These are phyloP conservation scores for Plebejus argus DNA, from an alignment of 2,888 invertebrate species.

Conservation along the genomic window DNA sequence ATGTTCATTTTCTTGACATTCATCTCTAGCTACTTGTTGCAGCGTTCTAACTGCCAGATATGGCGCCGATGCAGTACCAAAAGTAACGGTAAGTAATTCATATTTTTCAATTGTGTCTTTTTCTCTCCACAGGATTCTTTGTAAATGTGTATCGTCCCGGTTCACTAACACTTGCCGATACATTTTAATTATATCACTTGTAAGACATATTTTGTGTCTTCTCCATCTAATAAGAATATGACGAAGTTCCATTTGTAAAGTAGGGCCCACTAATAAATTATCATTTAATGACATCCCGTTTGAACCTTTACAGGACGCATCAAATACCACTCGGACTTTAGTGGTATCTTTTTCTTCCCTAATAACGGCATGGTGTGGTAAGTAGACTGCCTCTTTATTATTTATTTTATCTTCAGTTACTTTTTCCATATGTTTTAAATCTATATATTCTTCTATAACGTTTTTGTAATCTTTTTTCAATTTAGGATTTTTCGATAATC, in stretches of 20 bases:
- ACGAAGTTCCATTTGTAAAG: constrained; percentile 37
- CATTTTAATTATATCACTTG: constrained; percentile 36
- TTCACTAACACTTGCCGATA: background rate
- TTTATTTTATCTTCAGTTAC: constrained; percentile 31
- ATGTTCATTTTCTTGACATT: background rate
- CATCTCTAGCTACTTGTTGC: constrained; percentile 10
- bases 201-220: constrained; percentile 17
- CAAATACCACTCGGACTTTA: constrained; percentile 38
- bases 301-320: constrained; percentile 38
- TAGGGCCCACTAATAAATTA: constrained; percentile 39
- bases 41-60: constrained; percentile 15
- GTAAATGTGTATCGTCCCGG: too few species aligned
- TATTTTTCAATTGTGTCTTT: too few species aligned
- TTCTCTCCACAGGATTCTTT: too few species aligned
- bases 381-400: constrained; percentile 39
- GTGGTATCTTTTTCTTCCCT: constrained; percentile 39
- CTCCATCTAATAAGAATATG: constrained; percentile 28
- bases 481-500: constrained; percentile 31
- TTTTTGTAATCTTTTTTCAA: constrained; percentile 40
- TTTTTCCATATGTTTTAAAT: constrained; percentile 40
- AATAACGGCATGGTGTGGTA: constrained; percentile 49
- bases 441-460: constrained; percentile 43
- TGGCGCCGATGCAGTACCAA: background rate
- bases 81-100: too few species aligned
- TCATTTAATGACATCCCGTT: constrained; percentile 39